phyloP scores from a whole-genome alignment of 2,113 vertebrate species.

The Tautogolabrus adspersus region DNA sequence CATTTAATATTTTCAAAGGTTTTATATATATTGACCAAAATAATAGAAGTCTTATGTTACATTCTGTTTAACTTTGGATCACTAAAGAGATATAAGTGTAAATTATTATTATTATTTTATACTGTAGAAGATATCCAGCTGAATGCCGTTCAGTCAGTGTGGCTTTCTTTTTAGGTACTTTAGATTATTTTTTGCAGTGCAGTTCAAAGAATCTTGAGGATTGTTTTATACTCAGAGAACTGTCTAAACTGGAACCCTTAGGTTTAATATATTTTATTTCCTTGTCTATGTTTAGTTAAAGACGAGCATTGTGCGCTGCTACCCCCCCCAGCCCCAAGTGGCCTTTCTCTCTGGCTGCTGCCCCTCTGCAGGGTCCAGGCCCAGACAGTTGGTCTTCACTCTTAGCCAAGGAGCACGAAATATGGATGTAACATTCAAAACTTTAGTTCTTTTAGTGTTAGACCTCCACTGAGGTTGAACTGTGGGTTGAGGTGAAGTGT shows the following conservation, averaged over 20 bases:
- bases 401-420: slow-evolving; percentile 17
- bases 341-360: slow-evolving; percentile 50
- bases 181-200: slow-evolving; percentile 39
- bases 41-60: slow-evolving; percentile 73
- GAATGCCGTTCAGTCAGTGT: slow-evolving; percentile 65
- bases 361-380: slow-evolving; percentile 5
- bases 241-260: slow-evolving; percentile 27
- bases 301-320: slow-evolving; percentile 35
- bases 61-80: slow-evolving; percentile 72
- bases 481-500: slow-evolving; percentile 26
- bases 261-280: slow-evolving; percentile 37
- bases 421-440: slow-evolving; percentile 9
- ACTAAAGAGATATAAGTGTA: slow-evolving; percentile 78
- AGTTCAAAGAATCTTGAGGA: slow-evolving; percentile 28
- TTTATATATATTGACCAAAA: slow-evolving; percentile 81
- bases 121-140: slow-evolving; percentile 61
- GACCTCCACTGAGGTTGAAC: slow-evolving; percentile 21
- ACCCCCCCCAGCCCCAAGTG: slow-evolving; percentile 45
- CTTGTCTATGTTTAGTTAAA: slow-evolving; percentile 34
- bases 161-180: slow-evolving; percentile 51
- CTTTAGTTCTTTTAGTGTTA: slow-evolving; percentile 18
- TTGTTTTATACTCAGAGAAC: slow-evolving; percentile 7
- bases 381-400: slow-evolving; percentile 9
- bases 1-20: slow-evolving; percentile 80
- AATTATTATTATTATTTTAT: slow-evolving; percentile 77